These are phyloP conservation scores for Stegastes partitus DNA, from an alignment of 2,113 vertebrate species.

Conservation along the genomic window DNA sequence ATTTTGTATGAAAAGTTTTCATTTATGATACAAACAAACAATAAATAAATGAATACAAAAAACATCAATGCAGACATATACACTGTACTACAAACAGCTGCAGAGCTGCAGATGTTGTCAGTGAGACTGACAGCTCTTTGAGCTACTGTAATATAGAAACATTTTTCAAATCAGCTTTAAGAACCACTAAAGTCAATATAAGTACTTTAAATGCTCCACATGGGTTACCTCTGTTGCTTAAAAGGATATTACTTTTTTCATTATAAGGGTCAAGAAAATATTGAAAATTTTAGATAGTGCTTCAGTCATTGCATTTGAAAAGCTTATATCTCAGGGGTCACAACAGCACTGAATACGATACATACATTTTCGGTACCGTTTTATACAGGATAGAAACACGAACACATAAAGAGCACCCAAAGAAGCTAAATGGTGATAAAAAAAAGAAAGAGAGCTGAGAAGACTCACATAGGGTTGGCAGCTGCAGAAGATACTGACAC, in stretches of 20 bases:
- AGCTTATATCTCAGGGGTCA: constrained; percentile 7
- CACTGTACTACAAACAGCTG: too few species aligned
- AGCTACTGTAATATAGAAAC: not conserved
- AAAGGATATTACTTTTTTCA: constrained; percentile 6
- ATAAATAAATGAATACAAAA: too few species aligned
- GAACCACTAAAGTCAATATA: not conserved
- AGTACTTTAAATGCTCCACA: constrained; percentile 1
- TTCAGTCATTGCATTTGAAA: constrained; percentile 7
- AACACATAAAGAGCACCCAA: not conserved
- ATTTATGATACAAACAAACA: too few species aligned
- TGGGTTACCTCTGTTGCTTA: not conserved
- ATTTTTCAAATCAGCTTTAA: constrained; percentile 9
- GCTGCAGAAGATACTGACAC: not conserved
- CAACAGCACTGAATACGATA: not conserved
- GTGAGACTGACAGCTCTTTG: not conserved
- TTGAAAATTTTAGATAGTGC: not conserved
- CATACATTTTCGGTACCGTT: not conserved
- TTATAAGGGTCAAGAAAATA: not conserved
- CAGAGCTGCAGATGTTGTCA: not conserved
- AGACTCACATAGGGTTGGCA: not conserved
- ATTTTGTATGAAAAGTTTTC: too few species aligned
- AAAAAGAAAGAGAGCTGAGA: not conserved
- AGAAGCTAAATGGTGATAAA: not conserved
- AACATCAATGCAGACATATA: too few species aligned
- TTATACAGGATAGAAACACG: not conserved